These are phyloP conservation scores for Mesoclemmys tuberculata DNA, from an alignment of 2,113 vertebrate species.

Conservation along the genomic window DNA sequence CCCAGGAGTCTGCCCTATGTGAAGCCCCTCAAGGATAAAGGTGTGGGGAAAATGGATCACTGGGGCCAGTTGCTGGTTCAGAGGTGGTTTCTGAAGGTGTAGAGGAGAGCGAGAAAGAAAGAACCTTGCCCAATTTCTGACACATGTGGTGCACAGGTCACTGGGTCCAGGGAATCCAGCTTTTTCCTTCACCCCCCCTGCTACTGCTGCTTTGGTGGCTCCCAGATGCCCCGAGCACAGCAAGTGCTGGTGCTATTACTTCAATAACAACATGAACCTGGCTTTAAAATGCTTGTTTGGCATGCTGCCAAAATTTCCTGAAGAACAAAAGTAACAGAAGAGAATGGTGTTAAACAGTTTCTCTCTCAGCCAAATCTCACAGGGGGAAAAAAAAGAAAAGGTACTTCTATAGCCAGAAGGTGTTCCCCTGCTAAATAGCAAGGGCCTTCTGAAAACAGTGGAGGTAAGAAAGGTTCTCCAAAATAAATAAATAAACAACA, in stretches of 20 bases:
- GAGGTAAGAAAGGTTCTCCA: neutral
- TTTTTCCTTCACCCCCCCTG: neutral
- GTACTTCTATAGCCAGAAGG: neutral
- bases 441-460: neutral
- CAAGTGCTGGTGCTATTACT: neutral
- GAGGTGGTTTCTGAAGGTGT: too few species aligned
- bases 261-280: neutral
- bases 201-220: neutral
- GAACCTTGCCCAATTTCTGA: neutral
- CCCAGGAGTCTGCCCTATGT: too few species aligned
- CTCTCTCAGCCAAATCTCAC: neutral
- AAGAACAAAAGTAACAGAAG: neutral
- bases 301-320: neutral
- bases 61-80: neutral
- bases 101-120: too few species aligned
- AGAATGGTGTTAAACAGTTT: neutral
- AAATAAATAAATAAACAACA: neutral
- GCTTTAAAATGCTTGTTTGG: neutral
- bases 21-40: too few species aligned
- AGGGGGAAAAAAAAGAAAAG: neutral
- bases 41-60: neutral
- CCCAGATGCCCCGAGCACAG: neutral
- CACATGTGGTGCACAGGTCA: neutral
- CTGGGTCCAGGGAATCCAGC: neutral
- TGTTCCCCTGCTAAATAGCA: neutral